A percentile compares a stretch with the other conserved stretches of the same genome.
Evolutionary conservation across 2,113 vertebrate species (phyloP).

Genomic region (Solenodon paradoxus): DNA sequence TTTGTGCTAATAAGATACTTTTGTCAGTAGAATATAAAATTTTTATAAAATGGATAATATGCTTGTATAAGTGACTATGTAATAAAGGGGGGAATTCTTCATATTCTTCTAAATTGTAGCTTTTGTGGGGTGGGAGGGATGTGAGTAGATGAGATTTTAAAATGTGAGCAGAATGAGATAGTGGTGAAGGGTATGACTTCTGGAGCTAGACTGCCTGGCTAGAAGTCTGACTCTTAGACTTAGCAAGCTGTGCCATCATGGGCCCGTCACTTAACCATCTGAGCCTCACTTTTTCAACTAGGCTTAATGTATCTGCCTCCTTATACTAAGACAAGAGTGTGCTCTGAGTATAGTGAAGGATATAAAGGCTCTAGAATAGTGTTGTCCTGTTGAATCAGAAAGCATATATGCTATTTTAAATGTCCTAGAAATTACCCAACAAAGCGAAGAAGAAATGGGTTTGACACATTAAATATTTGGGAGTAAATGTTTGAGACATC

Average conservation of each 20-base stretch:
- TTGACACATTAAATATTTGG: not conserved
- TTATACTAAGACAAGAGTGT: fast-evolving
- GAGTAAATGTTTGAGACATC: too few species aligned
- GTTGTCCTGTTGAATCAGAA: not conserved
- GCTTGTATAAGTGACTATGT: not conserved
- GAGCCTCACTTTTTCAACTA: not conserved
- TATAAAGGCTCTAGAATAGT: not conserved
- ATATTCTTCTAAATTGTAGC: fast-evolving
- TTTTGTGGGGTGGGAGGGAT: not conserved
- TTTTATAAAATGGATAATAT: not conserved
- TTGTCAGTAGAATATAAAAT: not conserved
- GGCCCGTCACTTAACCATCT: not conserved
- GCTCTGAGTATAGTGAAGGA: not conserved
- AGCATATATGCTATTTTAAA: not conserved
- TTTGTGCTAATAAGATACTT: slow-evolving; percentile 6
- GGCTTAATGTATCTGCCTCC: not conserved
- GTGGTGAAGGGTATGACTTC: not conserved
- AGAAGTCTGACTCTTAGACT: not conserved
- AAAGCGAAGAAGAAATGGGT: not conserved
- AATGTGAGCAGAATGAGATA: not conserved
- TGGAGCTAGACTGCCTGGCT: not conserved
- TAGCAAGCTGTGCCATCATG: not conserved
- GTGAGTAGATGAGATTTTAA: not conserved
- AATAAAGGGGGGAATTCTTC: not conserved
- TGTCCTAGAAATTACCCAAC: not conserved